Evolutionary conservation across 2,113 vertebrate genomes (phyloP).

Genomic region (Tamias sibiricus): DNA sequence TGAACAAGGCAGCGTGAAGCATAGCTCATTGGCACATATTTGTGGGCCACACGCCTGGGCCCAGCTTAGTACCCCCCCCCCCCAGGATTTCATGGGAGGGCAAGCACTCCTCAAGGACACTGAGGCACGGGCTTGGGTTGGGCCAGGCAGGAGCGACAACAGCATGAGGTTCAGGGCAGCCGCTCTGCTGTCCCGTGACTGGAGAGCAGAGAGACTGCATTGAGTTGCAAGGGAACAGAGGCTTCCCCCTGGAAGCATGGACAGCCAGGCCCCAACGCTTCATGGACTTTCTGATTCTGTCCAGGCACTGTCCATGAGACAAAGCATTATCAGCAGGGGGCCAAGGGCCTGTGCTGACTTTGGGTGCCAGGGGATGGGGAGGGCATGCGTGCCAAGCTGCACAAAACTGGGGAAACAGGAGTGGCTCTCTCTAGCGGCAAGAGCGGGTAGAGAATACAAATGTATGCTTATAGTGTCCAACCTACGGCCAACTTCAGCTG

Average conservation of each 20-base stretch:
- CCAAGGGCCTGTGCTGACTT: neutral
- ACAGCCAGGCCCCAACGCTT: neutral
- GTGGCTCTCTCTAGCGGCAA: slow-evolving; percentile 9
- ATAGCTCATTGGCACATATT: neutral
- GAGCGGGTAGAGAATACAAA: slow-evolving; percentile 45
- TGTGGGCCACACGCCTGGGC: neutral
- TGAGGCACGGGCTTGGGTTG: rapidly evolving
- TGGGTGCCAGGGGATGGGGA: neutral
- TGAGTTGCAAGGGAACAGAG: neutral
- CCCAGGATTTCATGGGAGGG: neutral
- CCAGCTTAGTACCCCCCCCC: neutral
- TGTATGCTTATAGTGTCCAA: slow-evolving; percentile 78
- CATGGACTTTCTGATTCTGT: neutral
- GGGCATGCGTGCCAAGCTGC: slow-evolving; percentile 50
- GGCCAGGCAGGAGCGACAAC: neutral
- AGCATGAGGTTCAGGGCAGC: neutral
- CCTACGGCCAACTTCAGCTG: slow-evolving; percentile 84
- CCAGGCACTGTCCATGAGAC: neutral
- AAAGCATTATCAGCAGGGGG: neutral
- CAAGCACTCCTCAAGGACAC: neutral
- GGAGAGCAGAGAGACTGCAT: neutral
- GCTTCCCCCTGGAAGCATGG: neutral
- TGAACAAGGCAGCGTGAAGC: rapidly evolving
- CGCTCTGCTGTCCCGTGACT: rapidly evolving
- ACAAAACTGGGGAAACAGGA: neutral